Base-by-base conservation (phyloP, 1,140 invertebrate genomes). In the Heliconius nattereri region DNA sequence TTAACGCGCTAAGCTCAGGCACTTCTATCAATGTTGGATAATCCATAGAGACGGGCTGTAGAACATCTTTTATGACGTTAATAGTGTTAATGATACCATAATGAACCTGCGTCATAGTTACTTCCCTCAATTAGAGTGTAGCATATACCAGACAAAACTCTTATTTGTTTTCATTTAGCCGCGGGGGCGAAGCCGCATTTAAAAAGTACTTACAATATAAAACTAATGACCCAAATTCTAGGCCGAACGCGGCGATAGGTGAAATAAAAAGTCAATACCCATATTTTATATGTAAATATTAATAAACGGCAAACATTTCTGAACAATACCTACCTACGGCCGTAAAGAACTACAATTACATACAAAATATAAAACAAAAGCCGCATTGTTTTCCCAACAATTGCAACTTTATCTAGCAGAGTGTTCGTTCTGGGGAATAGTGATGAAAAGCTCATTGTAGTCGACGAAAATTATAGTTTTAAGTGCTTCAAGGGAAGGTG, bases 401-500 rank as follows among this genome's bases (percentile, higher is more conserved):
- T 49, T 26, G 60, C 37, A 71, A 71, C 60, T 76, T 72, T 72
- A 73, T 73, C 72, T 76, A 76, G 54, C 60, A 35, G 66, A 76
- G 75, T 75, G 74, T 75, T 75, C 74, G 60, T 29, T 66, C 26
- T 23, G 20, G 37, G 26, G 37, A 40, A 75, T 66, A 7, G 26
- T 40, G 8, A 23, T 76, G 60, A 45, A 66, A 26, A 70, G 60
- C 13, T 40, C 66, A 70, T 71, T 76, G 75, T 76, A 70, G 57
- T 71, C 75, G 60, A 75, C 60, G 74, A 75, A 75, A 75, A 76
- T 76, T 29, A 40, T 76, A 76, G 66, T 54, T 32, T 26, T 70
- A 57, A 70, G 35, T 70, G 60, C 37, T 71, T 29, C 35, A 72
- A 72, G 71, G 3, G 29, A 37, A 72, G 35, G 71, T 72, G 29